Percentiles rank a stretch among this genome's conserved stretches.
phyloP scores from a whole-genome alignment of 2,888 invertebrate genomes.

The Deilephila porcellus region DNA sequence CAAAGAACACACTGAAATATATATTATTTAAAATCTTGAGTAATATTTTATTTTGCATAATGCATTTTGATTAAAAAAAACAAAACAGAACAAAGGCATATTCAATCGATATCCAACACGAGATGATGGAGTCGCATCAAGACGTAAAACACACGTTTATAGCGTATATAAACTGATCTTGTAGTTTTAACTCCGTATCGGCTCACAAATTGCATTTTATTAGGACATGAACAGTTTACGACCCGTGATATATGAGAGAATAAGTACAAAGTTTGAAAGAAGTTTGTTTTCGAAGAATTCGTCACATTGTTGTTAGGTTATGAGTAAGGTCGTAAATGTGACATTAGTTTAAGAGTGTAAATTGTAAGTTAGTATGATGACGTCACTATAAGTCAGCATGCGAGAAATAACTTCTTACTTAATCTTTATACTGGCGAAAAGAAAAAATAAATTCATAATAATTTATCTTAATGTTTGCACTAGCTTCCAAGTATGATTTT shows the following conservation, averaged over 20 bases:
- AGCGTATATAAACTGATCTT: conserved; percentile 65
- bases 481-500: too few species aligned
- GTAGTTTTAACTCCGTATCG: conserved; percentile 73
- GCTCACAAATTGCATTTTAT: conserved; percentile 77
- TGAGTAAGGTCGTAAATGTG: background rate
- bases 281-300: conserved; percentile 20
- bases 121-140: conserved; percentile 64
- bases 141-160: conserved; percentile 68
- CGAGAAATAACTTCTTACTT: too few species aligned
- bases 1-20: too few species aligned
- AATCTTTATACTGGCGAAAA: too few species aligned
- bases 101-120: conserved; percentile 56
- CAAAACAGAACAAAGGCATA: conserved; percentile 37
- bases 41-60: too few species aligned
- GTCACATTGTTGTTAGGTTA: conserved; percentile 10
- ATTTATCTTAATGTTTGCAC: too few species aligned
- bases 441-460: too few species aligned
- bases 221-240: conserved; percentile 71
- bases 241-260: conserved; percentile 56
- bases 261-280: conserved; percentile 50
- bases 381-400: too few species aligned
- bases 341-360: too few species aligned
- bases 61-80: too few species aligned
- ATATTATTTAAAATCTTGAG: too few species aligned
- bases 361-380: too few species aligned